These are phyloP conservation scores for Anastatus disparis DNA, from an alignment of 1,140 invertebrate genomes.

Conservation along the genomic window DNA sequence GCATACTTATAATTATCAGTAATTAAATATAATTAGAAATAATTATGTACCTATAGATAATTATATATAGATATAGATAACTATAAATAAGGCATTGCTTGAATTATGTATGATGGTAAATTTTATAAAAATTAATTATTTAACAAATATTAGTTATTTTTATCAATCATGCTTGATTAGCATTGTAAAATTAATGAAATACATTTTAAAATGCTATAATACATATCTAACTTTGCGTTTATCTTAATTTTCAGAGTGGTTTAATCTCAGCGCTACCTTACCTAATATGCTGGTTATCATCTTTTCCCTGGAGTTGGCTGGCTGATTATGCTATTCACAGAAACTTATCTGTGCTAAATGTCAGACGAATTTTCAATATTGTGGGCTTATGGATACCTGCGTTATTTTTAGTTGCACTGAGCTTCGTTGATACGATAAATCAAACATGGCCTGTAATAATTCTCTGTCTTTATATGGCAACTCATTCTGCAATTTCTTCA, in stretches of 20 bases:
- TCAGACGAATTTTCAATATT: conserved; percentile 75
- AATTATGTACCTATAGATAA: too few species aligned
- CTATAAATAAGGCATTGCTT: too few species aligned
- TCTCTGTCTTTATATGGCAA: conserved; percentile 69
- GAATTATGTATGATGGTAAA: too few species aligned
- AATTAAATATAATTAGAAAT: too few species aligned
- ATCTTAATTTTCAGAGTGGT: conserved; percentile 79
- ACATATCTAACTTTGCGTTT: too few species aligned
- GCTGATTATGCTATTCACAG: conserved; percentile 73
- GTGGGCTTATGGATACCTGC: conserved; percentile 68
- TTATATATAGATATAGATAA: too few species aligned
- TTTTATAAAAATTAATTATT: too few species aligned
- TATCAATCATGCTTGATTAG: too few species aligned
- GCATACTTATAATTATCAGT: too few species aligned
- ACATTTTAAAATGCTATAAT: too few species aligned
- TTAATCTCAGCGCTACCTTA: conserved; percentile 83
- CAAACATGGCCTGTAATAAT: conserved; percentile 58
- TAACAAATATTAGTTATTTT: too few species aligned
- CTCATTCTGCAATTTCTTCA: conserved; percentile 69
- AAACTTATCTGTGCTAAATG: conserved; percentile 65
- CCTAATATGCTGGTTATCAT: conserved; percentile 75
- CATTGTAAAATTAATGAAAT: too few species aligned
- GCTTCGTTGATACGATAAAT: conserved; percentile 46
- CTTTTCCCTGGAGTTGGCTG: conserved; percentile 72
- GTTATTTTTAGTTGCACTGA: conserved; percentile 59